A percentile compares a stretch with the other conserved stretches of the same genome.
phyloP scores from a whole-genome alignment of 2,113 vertebrate species.

The Tretioscincus oriximinensis region DNA sequence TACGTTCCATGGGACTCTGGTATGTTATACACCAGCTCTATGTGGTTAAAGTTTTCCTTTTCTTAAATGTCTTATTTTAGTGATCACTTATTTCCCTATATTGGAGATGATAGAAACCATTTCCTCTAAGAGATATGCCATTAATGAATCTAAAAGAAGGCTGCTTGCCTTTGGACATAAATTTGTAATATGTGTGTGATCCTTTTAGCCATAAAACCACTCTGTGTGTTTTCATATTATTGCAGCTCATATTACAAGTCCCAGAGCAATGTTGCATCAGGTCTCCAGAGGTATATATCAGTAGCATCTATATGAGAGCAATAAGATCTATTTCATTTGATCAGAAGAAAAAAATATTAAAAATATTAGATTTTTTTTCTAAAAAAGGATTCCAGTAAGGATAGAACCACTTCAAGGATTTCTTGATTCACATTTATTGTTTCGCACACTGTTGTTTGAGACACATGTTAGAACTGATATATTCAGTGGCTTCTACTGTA shows the following conservation, averaged over 20 bases:
- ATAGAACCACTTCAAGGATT: background rate
- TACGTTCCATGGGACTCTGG: constrained; percentile 48
- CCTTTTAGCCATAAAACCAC: background rate
- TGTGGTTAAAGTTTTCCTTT: constrained; percentile 44
- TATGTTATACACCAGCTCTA: constrained; percentile 32
- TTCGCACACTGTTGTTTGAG: background rate
- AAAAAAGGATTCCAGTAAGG: background rate
- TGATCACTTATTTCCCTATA: constrained; percentile 11
- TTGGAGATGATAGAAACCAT: constrained; percentile 13
- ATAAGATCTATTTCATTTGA: constrained; percentile 20
- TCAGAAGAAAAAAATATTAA: background rate
- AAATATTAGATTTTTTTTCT: background rate
- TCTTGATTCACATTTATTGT: background rate
- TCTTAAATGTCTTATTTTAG: constrained; percentile 34
- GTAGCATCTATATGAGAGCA: background rate
- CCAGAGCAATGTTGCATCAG: background rate
- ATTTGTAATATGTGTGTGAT: constrained; percentile 14
- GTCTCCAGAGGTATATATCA: background rate
- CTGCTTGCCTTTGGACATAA: background rate
- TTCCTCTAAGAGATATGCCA: background rate
- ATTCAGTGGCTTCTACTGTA: background rate
- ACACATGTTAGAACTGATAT: background rate
- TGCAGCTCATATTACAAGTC: constrained; percentile 12
- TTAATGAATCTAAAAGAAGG: constrained; percentile 24
- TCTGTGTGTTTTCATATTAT: background rate